A percentile compares a stretch with the other conserved stretches of the same genome.
phyloP scores from a whole-genome alignment of 1,140 invertebrate genomes.

The Ephestia elutella region DNA sequence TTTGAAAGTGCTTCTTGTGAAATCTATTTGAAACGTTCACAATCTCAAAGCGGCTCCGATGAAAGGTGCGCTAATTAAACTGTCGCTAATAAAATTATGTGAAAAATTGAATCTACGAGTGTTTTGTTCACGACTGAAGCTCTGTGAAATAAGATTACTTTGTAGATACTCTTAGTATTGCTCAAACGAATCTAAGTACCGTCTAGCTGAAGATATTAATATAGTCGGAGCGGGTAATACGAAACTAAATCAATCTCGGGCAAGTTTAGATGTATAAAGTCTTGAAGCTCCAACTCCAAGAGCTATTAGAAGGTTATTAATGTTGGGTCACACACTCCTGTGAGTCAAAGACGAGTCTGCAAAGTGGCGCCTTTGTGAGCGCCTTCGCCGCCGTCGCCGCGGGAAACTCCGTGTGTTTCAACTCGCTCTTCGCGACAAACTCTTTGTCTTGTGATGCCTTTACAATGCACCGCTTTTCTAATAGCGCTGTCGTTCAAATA shows the following conservation, averaged over 20 bases:
- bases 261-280: conserved; percentile 19
- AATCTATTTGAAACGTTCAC: conserved; percentile 72
- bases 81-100: conserved; percentile 70
- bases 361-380: conserved; percentile 61
- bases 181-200: not conserved
- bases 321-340: conserved; percentile 54
- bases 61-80: conserved; percentile 72
- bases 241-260: conserved; percentile 1
- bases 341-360: conserved; percentile 60
- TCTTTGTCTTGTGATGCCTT: conserved; percentile 51
- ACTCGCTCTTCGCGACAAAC: conserved; percentile 47
- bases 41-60: conserved; percentile 67
- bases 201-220: not conserved
- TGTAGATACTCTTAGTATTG: conserved; percentile 8
- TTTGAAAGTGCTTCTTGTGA: conserved; percentile 72
- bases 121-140: conserved; percentile 35
- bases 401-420: conserved; percentile 42
- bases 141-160: conserved; percentile 28
- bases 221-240: not conserved
- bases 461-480: conserved; percentile 29
- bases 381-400: conserved; percentile 38
- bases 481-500: conserved; percentile 14
- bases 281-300: conserved; percentile 24
- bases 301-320: conserved; percentile 66
- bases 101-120: conserved; percentile 58